These are phyloP conservation scores for Nymphalis polychloros DNA, from an alignment of 2,888 invertebrate species.

Conservation along the genomic window DNA sequence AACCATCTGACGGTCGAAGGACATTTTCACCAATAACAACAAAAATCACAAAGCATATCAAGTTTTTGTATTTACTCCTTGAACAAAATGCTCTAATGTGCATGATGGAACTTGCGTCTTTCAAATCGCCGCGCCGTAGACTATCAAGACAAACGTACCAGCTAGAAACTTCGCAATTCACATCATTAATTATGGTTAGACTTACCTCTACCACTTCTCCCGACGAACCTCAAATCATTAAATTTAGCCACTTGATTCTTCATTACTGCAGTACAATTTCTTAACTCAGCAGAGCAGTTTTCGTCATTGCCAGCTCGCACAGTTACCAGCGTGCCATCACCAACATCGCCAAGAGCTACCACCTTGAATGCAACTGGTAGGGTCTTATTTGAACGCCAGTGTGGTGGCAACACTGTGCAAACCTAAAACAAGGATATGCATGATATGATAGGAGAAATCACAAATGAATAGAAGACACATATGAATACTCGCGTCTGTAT, in stretches of 20 bases:
- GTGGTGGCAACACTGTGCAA: constrained; percentile 94
- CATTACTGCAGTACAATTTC: constrained; percentile 97
- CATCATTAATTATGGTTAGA: neutral
- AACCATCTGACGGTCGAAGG: no score
- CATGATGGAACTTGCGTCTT: no score
- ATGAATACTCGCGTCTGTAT: no score
- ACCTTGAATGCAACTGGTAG: constrained; percentile 97
- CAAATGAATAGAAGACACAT: neutral
- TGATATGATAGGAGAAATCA: no score
- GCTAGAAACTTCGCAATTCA: no score
- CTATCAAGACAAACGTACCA: no score
- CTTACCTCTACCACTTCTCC: constrained; percentile 97
- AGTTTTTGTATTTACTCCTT: no score
- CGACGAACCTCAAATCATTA: constrained; percentile 98
- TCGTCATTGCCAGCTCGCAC: constrained; percentile 98
- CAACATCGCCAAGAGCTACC: constrained; percentile 94
- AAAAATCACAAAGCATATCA: no score
- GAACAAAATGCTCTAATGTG: no score
- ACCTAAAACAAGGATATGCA: constrained; percentile 64
- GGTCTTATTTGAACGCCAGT: constrained; percentile 99
- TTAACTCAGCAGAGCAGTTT: constrained; percentile 95
- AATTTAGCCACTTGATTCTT: constrained; percentile 99
- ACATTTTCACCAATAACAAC: no score
- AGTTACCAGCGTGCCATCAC: constrained; percentile 96
- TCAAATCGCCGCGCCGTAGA: no score